These are phyloP conservation scores for Drosophila lacertosa DNA, from an alignment of 1,140 invertebrate genomes.

Conservation along the genomic window DNA sequence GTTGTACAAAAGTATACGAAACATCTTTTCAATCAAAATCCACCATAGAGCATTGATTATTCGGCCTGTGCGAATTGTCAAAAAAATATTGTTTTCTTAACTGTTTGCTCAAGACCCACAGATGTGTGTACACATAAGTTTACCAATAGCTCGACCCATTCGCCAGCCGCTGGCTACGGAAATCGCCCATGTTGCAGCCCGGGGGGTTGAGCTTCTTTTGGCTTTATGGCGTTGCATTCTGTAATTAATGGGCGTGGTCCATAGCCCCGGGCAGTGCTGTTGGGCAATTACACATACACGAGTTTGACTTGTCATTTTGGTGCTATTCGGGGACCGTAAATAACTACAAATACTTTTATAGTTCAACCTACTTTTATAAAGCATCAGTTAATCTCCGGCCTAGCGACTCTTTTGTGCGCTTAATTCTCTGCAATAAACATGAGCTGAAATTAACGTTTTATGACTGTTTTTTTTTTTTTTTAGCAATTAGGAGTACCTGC, in stretches of 20 bases:
- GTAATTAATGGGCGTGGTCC: conserved; percentile 53
- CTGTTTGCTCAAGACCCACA: conserved; percentile 31
- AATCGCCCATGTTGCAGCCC: conserved; percentile 13
- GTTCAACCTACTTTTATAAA: conserved; percentile 32
- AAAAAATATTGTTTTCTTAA: conserved; percentile 33
- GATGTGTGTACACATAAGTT: conserved; percentile 24
- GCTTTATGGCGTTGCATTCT: conserved; percentile 64
- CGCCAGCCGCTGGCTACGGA: conserved; percentile 1
- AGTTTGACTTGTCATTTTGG: conserved; percentile 25
- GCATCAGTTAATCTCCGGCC: conserved; percentile 49
- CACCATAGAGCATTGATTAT: conserved; percentile 4
- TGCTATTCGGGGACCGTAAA: conserved; percentile 64
- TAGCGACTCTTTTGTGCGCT: conserved; percentile 50
- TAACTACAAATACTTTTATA: conserved; percentile 44
- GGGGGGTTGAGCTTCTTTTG: conserved; percentile 36
- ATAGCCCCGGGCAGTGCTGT: conserved; percentile 1
- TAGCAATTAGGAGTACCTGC: conserved; percentile 3
- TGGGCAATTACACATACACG: conserved; percentile 58
- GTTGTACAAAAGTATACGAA: no score
- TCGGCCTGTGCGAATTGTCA: background rate
- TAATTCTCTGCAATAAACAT: conserved; percentile 53
- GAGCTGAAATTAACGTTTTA: conserved; percentile 63
- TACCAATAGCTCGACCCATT: background rate
- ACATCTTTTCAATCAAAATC: background rate
- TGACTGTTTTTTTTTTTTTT: conserved; percentile 21